Conservation (phyloP, 2,113 vertebrate genomes). For the Lophotis ruficrista region DNA sequence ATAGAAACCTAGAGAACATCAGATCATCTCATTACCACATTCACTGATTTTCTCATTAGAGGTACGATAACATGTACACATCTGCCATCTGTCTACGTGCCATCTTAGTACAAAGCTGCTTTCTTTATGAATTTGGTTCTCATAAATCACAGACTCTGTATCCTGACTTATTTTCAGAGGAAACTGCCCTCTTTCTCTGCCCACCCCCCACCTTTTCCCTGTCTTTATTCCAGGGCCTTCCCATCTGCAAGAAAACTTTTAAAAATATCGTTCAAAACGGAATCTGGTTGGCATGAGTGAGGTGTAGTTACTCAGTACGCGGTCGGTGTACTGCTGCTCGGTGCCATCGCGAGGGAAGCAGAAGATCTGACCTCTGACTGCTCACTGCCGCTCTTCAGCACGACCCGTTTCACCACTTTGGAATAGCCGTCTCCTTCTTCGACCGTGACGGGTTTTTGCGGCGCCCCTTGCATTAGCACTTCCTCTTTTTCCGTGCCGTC, state of each 20-base stretch:
- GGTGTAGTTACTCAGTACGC: not conserved
- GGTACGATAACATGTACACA: not conserved
- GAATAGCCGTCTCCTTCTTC: slow-evolving; percentile 88
- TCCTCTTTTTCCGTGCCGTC: slow-evolving; percentile 89
- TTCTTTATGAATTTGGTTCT: not conserved
- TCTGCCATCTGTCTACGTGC: not conserved
- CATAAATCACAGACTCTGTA: not conserved
- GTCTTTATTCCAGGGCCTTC: not conserved
- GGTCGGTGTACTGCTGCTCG: not conserved
- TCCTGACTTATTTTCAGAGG: not conserved
- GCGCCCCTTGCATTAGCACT: slow-evolving; percentile 81
- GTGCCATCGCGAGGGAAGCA: not conserved
- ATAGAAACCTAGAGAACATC: not conserved
- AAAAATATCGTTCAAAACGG: not conserved
- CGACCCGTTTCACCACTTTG: slow-evolving; percentile 89
- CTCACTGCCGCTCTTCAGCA: slow-evolving; percentile 85
- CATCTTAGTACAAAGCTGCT: not conserved
- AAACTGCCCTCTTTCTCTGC: not conserved
- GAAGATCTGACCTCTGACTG: slow-evolving; percentile 83
- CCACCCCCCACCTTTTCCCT: not conserved
- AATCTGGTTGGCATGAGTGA: not conserved
- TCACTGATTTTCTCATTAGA: not conserved
- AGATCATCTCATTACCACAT: not conserved
- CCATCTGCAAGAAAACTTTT: not conserved
- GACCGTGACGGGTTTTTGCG: slow-evolving; percentile 78